Evolutionary conservation across 37 sponge, comb jelly and placozoan genomes (phyloP).

Genomic region (Tethya wilhelma): DNA sequence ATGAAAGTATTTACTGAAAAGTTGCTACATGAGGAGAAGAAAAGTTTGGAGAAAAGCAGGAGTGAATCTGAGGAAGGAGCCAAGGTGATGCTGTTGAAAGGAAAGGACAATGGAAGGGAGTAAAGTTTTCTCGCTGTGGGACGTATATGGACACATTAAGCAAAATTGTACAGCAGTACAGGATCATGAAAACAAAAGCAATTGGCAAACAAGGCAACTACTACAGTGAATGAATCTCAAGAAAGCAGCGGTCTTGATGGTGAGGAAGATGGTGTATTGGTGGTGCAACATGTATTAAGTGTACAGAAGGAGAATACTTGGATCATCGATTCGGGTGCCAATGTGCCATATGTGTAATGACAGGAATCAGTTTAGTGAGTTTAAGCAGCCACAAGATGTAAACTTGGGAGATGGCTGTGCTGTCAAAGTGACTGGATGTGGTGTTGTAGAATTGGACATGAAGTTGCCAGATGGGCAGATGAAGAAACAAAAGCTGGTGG

Average conservation of each 20-base stretch:
- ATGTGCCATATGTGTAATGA: background rate
- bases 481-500: too few relatives aligned
- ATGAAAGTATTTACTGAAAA: background rate
- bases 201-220: background rate
- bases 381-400: too few relatives aligned
- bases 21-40: constrained; percentile 3
- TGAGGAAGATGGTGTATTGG: background rate
- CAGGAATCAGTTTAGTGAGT: too few relatives aligned
- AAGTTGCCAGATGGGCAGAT: too few relatives aligned
- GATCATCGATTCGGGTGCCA: constrained; percentile 71
- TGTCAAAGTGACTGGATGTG: too few relatives aligned
- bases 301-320: constrained; percentile 14
- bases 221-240: constrained; percentile 7
- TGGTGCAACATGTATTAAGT: constrained; percentile 3
- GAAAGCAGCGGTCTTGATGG: background rate
- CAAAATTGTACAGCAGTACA: constrained; percentile 3
- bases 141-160: constrained; percentile 9
- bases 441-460: too few relatives aligned
- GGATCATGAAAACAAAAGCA: background rate
- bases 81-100: background rate
- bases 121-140: background rate
- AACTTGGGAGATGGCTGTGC: too few relatives aligned
- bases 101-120: background rate
- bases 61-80: background rate
- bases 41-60: background rate